Evolutionary conservation across 2,113 vertebrate species (phyloP), one percentile per base, ranked within the genome.

Genomic region (Gallinago undulata): DNA sequence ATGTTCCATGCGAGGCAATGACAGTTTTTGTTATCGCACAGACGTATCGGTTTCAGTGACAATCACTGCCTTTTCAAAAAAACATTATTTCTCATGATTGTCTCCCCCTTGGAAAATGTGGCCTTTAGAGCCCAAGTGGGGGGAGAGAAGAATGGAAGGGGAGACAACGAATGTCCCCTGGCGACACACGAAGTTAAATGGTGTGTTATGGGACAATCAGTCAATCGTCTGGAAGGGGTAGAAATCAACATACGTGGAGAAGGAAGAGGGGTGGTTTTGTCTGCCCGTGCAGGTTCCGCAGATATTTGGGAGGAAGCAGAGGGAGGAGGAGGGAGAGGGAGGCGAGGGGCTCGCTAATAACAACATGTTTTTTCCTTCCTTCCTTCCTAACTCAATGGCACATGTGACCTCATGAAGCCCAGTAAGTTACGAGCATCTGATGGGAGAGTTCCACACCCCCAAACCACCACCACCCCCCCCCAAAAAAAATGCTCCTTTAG

Each of bases 1-100:
- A 96, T 96, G 93, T 97, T 97, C 95, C 89, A 75, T 96, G 96
- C 70, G 64, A 98, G 96, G 96, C 97, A 97, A 94, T 98, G 98
- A 98, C 97, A 98, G 98, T 95, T 98, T 97, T 97, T 98, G 97
- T 98, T 98, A 98, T 98, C 96, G 3, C 81, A 81, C 91, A 98
- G 98, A 96, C 96, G 11, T 98, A 98, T 98, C 94, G 2, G 94
- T 98, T 98, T 97, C 97, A 97, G 95, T 85, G 97, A 98, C 97
- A 97, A 97, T 97, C 97, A 95, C 89, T 82, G 94, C 79, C 87
- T 96, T 96, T 94, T 95, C 82, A 96, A 87, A 95, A 96, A 96
- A 96, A 92, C 89, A 88, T 97, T 96, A 96, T 97, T 98, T 97
- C 96, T 97, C 97, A 96, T 96, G 80, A 96, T 97, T 97, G 96